Conservation (phyloP, 2,797 vertebrate genomes). For the Propithecus perrieri region DNA sequence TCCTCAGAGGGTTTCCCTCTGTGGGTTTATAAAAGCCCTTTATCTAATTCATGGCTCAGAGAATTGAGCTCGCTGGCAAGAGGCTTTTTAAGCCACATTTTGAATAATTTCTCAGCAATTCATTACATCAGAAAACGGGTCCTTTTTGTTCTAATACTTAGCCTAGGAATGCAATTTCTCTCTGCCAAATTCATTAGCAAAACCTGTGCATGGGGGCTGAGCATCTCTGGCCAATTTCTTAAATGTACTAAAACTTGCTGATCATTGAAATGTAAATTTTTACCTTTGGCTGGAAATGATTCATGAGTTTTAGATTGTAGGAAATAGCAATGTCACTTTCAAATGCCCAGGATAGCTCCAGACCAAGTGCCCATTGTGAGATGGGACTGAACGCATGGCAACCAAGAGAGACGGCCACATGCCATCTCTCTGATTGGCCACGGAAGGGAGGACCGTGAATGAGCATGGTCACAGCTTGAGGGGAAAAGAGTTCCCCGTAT, state of each 20-base stretch:
- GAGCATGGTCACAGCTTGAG: conserved; percentile 48
- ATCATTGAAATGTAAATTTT: conserved; percentile 56
- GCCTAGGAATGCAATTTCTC: conserved; percentile 43
- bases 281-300: conserved; percentile 46
- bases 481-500: neutral
- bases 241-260: conserved; percentile 41
- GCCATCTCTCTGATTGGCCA: neutral
- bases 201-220: neutral
- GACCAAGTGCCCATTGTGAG: conserved; percentile 44
- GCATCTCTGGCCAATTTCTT: conserved; percentile 43
- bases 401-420: conserved; percentile 25
- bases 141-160: conserved; percentile 68
- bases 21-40: conserved; percentile 68
- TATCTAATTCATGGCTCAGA: conserved; percentile 68
- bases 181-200: conserved; percentile 74
- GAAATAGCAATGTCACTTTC: conserved; percentile 62
- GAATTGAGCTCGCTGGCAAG: conserved; percentile 53
- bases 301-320: neutral
- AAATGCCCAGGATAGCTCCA: neutral
- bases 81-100: conserved; percentile 72
- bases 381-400: conserved; percentile 12
- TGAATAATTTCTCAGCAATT: conserved; percentile 74
- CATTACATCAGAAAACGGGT: conserved; percentile 65
- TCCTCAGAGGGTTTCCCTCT: conserved; percentile 70
- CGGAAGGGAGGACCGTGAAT: neutral